Conservation (phyloP, 2,113 vertebrate species). For the Paedocypris sp. region DNA sequence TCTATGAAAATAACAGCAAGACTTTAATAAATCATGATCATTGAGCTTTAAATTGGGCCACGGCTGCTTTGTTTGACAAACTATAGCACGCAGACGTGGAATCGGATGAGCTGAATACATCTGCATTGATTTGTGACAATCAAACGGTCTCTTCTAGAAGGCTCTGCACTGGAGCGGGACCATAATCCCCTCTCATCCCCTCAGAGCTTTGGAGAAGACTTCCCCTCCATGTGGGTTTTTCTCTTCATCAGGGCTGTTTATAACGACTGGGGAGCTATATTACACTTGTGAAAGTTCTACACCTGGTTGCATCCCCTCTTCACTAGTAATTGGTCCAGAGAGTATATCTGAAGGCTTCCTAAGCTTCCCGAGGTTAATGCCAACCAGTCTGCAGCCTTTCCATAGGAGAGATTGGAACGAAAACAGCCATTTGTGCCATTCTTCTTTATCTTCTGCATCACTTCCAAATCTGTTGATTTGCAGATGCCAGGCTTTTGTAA, state of each 20-base stretch:
- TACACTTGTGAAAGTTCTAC: constrained; percentile 43
- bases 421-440: constrained; percentile 51
- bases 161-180: constrained; percentile 13
- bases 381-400: constrained; percentile 50
- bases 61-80: constrained; percentile 11
- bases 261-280: constrained; percentile 49
- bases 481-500: no score
- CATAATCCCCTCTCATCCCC: constrained; percentile 32
- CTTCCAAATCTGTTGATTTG: no score
- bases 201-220: constrained; percentile 38
- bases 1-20: no score
- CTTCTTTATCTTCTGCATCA: constrained; percentile 50
- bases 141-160: constrained; percentile 2
- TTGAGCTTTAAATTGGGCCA: background rate
- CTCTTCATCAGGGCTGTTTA: constrained; percentile 32
- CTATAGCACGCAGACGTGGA: constrained; percentile 13
- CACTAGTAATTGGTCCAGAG: constrained; percentile 59
- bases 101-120: constrained; percentile 24
- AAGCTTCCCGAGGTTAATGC: constrained; percentile 42
- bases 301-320: constrained; percentile 49
- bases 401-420: constrained; percentile 46
- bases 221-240: constrained; percentile 32
- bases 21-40: no score
- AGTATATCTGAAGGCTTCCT: constrained; percentile 51
- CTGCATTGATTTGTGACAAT: constrained; percentile 22